Conservation (phyloP, 2,113 vertebrate genomes). For the Bubalus kerabau region DNA sequence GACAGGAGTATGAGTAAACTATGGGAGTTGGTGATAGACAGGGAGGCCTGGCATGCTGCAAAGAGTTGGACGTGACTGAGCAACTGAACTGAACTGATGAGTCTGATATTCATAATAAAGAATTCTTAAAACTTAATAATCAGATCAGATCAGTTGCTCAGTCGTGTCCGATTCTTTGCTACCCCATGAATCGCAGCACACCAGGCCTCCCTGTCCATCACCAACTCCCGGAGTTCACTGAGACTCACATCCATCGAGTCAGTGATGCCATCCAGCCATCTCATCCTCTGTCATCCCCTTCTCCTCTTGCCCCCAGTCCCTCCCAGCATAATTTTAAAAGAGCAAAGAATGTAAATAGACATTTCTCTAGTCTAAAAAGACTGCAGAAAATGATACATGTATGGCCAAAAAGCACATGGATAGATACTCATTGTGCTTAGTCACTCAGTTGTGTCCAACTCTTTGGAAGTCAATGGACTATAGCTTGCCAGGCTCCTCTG, state of each 20-base stretch:
- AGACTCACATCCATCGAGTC: no score
- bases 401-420: not conserved
- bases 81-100: not conserved
- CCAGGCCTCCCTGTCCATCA: no score
- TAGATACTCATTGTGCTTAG: not conserved
- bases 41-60: not conserved
- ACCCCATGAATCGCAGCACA: no score
- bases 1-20: not conserved
- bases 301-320: no score
- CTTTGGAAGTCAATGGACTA: not conserved
- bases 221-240: no score
- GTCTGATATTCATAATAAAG: not conserved
- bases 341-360: not conserved
- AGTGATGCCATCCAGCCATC: no score
- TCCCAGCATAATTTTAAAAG: no score
- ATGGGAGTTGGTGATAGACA: fast-evolving
- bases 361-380: not conserved
- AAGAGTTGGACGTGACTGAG: fast-evolving
- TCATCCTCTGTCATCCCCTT: no score
- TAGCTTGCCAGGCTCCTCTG: not conserved
- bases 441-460: not conserved
- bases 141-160: no score
- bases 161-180: no score
- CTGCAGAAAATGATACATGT: not conserved
- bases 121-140: not conserved